Percentiles rank a stretch among this genome's conserved stretches.
Conservation (phyloP, 2,797 vertebrate genomes). For the Darevskia mixta region DNA sequence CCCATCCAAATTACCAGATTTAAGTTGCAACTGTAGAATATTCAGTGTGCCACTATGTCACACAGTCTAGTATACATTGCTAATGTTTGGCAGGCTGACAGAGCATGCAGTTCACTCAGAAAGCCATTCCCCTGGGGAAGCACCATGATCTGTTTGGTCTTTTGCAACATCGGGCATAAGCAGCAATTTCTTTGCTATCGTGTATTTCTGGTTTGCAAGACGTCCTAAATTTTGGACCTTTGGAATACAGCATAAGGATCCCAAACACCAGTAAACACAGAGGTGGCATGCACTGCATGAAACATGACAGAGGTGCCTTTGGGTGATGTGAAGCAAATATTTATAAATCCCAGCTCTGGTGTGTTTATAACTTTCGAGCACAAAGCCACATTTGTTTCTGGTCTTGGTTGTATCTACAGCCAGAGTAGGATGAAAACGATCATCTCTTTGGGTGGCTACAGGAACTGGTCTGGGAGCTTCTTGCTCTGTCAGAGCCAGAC, state of each 20-base stretch:
- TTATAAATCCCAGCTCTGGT: slow-evolving; percentile 3
- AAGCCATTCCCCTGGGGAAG: background rate
- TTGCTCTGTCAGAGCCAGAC: background rate
- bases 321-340: background rate
- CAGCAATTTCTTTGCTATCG: background rate
- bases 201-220: background rate
- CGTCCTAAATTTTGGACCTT: background rate
- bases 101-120: background rate
- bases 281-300: background rate
- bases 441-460: slow-evolving; percentile 45
- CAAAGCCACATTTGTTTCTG: background rate
- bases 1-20: background rate
- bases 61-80: background rate
- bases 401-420: background rate
- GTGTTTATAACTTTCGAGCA: background rate
- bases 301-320: background rate
- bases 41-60: background rate
- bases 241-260: background rate
- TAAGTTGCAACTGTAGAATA: background rate
- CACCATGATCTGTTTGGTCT: background rate
- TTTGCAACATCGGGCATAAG: background rate
- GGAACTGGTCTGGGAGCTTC: background rate
- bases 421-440: background rate
- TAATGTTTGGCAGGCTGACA: background rate
- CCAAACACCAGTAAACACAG: background rate